These are phyloP conservation scores for Chironomus riparius DNA, from an alignment of 2,888 invertebrate species.

Conservation along the genomic window DNA sequence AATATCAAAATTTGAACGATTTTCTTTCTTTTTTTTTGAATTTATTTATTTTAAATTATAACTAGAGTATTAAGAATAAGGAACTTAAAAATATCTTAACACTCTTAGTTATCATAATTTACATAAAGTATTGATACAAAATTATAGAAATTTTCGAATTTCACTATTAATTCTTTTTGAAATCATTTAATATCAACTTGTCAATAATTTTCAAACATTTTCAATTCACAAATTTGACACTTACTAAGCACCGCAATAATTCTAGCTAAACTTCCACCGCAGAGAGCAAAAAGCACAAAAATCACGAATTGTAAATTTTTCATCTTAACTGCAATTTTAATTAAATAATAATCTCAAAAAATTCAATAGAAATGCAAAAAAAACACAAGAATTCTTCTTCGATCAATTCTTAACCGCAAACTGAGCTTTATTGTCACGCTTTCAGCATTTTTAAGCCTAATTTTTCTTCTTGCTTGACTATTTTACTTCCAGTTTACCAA, in stretches of 20 bases:
- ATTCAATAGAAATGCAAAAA: background rate
- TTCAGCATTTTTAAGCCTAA: background rate
- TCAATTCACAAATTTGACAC: background rate
- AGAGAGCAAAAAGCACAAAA: background rate
- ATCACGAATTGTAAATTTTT: background rate
- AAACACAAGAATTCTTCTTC: background rate
- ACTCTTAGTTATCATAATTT: no score
- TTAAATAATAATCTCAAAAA: background rate
- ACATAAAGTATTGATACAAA: no score
- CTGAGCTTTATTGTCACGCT: background rate
- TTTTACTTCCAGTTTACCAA: no score
- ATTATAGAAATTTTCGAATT: no score
- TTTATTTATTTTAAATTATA: no score
- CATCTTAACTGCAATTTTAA: background rate
- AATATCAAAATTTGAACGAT: no score
- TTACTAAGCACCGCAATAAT: background rate
- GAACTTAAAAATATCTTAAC: no score
- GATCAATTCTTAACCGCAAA: background rate
- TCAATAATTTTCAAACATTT: background rate
- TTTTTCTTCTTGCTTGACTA: background rate
- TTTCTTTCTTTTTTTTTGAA: no score
- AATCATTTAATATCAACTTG: no score
- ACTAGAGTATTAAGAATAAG: no score
- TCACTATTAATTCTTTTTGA: no score
- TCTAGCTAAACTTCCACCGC: background rate